Base-by-base conservation (phyloP, 2,797 vertebrate genomes). In the Sebastes ruberrimus region DNA sequence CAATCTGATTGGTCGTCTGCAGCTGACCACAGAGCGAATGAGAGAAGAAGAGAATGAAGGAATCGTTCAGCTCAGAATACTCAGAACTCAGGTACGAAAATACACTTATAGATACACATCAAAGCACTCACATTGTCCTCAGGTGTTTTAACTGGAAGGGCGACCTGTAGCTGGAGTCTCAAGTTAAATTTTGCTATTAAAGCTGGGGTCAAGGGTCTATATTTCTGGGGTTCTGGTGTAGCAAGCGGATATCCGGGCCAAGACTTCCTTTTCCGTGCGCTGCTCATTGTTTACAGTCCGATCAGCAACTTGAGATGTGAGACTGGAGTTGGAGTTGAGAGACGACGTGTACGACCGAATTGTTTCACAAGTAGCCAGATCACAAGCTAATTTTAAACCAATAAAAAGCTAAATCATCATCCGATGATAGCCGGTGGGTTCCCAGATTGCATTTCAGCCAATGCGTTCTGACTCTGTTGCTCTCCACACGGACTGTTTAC, bases 11-110 rank as follows among this genome's bases (percentile, higher is more conserved):
- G 98, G 98, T 80, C 97, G 98, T 30, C 94, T 99, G 76, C 98
- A 99, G 84, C 95, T 99, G 80, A 99, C 98, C 20, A 99, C 98
- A 0, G 98, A 99, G 89, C 96, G 98, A 87, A 99, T 99, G 98
- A 96, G 98, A 89, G 98, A 99, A 90, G 98, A 99, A 80, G 98
- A 99, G 81, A 99, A 99, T 61, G 98, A 99, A 95, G 97, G 98
- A 87, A 99, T 99, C 74, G 97, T 99, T 76, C 98, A 99, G 80
- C 95, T 99, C 90, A 96, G 98, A 90, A 98, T 99, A 96, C 95
- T 99, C 92, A 96, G 98, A 91, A 99, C 98, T 83, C 98, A 99
- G 98, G 98, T 98, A 92, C 71, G 74, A 89, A 71, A 38, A 60
- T 2, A 28, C 5, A 20, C 52, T 25, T 33, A 2, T 13, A 38